phyloP scores from a whole-genome alignment of 2,797 vertebrate genomes.

The Helicolenus hilgendorfi region DNA sequence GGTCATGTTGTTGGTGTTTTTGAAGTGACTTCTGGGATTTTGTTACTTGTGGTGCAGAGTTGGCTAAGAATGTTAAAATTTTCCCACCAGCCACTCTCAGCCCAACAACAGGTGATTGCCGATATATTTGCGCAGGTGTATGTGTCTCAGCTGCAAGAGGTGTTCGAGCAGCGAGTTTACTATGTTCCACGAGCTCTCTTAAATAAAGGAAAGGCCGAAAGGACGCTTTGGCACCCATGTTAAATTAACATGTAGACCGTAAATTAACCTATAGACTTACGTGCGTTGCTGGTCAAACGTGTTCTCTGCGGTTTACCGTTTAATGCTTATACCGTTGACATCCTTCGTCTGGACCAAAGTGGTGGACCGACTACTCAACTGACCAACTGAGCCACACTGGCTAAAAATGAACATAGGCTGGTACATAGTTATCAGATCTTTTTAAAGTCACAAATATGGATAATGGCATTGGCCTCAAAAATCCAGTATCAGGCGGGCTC shows the following conservation, averaged over 20 bases:
- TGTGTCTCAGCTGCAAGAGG: background rate
- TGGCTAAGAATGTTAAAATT: too few relatives aligned
- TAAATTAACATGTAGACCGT: too few relatives aligned
- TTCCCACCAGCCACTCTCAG: background rate
- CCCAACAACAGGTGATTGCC: background rate
- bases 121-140: background rate
- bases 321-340: too few relatives aligned
- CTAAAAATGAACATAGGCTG: background rate
- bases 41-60: background rate
- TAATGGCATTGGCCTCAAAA: background rate
- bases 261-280: too few relatives aligned
- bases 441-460: background rate
- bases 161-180: too few relatives aligned
- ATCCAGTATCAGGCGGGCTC: background rate
- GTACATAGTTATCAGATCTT: background rate
- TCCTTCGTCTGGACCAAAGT: background rate
- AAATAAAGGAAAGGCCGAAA: too few relatives aligned
- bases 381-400: background rate
- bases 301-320: too few relatives aligned
- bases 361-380: background rate
- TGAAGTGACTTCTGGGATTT: background rate
- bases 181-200: too few relatives aligned
- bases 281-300: too few relatives aligned
- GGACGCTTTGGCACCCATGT: too few relatives aligned
- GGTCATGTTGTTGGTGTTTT: background rate